Base-by-base conservation (phyloP, 2,113 vertebrate species). In the Trichechus manatus region DNA sequence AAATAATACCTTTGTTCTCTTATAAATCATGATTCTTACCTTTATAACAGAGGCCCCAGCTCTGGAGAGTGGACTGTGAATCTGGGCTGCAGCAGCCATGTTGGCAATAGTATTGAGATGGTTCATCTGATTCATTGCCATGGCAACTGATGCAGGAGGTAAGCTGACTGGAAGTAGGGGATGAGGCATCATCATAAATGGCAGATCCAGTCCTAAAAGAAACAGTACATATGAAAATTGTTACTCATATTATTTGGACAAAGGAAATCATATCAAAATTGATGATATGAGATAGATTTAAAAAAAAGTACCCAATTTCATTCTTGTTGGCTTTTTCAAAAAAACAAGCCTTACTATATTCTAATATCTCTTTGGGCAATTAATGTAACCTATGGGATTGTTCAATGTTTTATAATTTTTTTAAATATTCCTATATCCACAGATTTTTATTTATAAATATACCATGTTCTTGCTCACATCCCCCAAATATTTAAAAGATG, bases 91-190 rank as follows among this genome's bases (percentile, higher is more conserved):
- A 59, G 99, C 98, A 9, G 99, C 99, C 99, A 99, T 99, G 98
- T 99, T 99, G 81, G 99, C 99, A 75, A 99, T 99, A 79, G 99
- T 98, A 96, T 99, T 99, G 96, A 99, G 99, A 98, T 99, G 99
- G 98, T 99, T 99, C 99, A 99, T 99, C 98, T 99, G 99, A 98
- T 99, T 99, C 99, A 99, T 99, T 89, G 99, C 99, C 99, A 99
- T 99, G 94, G 99, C 99, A 80, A 99, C 99, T 36, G 99, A 99
- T 96, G 99, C 99, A 9, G 99, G 99, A 97, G 99, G 99, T 98
- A 99, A 99, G 98, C 99, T 99, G 98, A 99, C 99, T 6, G 99
- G 99, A 95, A 99, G 99, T 95, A 99, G 98, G 91, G 99, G 99
- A 98, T 99, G 99, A 81, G 99, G 99, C 99, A 99, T 99, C 98